Conservation (phyloP, 2,797 vertebrate species). For the Spinibarbus caldwelli region DNA sequence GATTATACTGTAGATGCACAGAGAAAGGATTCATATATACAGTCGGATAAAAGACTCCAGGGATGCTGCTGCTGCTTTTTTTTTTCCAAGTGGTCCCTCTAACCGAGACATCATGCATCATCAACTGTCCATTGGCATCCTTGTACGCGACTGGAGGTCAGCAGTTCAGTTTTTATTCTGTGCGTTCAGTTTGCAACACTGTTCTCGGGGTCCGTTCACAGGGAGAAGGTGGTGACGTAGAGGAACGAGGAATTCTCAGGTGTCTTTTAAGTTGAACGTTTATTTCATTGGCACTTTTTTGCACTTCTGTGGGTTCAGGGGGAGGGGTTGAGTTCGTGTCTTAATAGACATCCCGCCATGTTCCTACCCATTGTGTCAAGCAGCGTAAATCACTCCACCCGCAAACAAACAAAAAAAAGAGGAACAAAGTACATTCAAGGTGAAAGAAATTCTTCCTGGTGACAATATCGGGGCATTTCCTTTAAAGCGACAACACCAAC, state of each 20-base stretch:
- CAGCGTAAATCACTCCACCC: constrained; percentile 49
- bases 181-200: constrained; percentile 28
- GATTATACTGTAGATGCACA: constrained; percentile 77
- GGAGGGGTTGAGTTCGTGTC: neutral
- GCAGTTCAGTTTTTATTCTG: constrained; percentile 16
- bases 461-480: constrained; percentile 27
- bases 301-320: constrained; percentile 66
- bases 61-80: constrained; percentile 21
- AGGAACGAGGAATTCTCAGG: constrained; percentile 47
- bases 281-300: constrained; percentile 79
- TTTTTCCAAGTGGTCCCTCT: constrained; percentile 34
- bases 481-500: constrained; percentile 32
- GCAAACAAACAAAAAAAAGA: constrained; percentile 11
- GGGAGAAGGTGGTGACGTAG: constrained; percentile 1
- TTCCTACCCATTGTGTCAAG: constrained; percentile 43
- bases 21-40: constrained; percentile 70
- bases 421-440: constrained; percentile 51
- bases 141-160: neutral
- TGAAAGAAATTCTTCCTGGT: constrained; percentile 36
- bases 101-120: constrained; percentile 1
- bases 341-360: constrained; percentile 1
- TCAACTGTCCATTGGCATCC: neutral
- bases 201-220: neutral
- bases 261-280: constrained; percentile 68
- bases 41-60: constrained; percentile 49